Base-by-base conservation (phyloP, 2,113 vertebrate species). In the Carassius carassius region DNA sequence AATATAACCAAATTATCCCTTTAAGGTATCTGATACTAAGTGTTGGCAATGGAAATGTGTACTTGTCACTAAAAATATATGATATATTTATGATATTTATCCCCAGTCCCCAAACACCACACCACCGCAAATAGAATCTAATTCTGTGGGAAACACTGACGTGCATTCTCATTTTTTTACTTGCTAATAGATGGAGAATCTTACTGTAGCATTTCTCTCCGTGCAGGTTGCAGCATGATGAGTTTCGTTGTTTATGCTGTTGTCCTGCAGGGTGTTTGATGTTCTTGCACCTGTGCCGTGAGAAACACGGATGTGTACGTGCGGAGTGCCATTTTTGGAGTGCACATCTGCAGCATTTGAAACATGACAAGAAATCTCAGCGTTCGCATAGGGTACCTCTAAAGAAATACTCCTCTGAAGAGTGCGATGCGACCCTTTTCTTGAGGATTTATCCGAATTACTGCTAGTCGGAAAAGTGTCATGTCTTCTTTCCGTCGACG, bases 351-450 rank as follows among this genome's bases (percentile, higher is more conserved):
- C 95, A 88, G 95, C 91, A 89, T 96, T 97, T 32, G 96, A 95
- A 92, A 96, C 94, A 58, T 95, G 94, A 90, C 95, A 97, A 88
- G 96, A 95, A 94, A 95, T 92, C 86, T 91, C 94, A 17, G 92
- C 90, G 91, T 93, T 96, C 17, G 91, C 90, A 16, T 82, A 92
- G 5, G 96, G 95, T 82, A 96, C 95, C 91, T 97, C 97, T 85
- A 98, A 83, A 0, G 98, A 99, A 91, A 98, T 90, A 85, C 97
- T 99, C 92, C 97, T 96, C 88, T 97, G 97, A 80, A 98, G 94
- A 81, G 93, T 44, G 5, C 90, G 94, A 51, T 93, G 94, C 41
- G 81, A 90, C 87, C 89, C 92, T 85, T 89, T 93, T 79, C 90
- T 90, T 82, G 92, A 92, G 51, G 85, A 78, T 79, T 73, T 88